phyloP scores from a whole-genome alignment of 2,888 invertebrate species.

The Merodon equestris region DNA sequence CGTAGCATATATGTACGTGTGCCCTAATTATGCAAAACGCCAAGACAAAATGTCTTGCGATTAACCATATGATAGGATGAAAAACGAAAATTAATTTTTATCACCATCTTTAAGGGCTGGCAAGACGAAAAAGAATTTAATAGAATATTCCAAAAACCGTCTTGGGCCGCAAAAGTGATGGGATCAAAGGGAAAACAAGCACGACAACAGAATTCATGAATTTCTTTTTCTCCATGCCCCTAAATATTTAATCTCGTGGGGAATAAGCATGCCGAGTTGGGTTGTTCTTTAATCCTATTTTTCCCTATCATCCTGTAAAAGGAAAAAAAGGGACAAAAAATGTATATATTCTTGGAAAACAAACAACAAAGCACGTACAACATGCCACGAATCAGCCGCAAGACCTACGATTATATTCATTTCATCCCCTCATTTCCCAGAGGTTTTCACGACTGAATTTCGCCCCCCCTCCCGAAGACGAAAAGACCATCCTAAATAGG shows the following conservation, averaged over 20 bases:
- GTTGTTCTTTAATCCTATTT: slow-evolving; percentile 48
- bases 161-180: background rate
- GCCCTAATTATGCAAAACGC: too few species aligned
- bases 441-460: slow-evolving; percentile 1
- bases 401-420: slow-evolving; percentile 40
- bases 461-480: too few species aligned
- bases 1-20: too few species aligned
- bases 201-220: slow-evolving; percentile 5
- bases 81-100: background rate
- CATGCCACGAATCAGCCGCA: slow-evolving; percentile 50
- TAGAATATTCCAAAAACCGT: background rate
- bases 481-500: too few species aligned
- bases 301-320: slow-evolving; percentile 26
- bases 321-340: background rate
- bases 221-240: background rate
- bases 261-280: slow-evolving; percentile 31
- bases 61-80: background rate
- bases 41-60: too few species aligned
- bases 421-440: slow-evolving; percentile 14
- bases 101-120: too few species aligned
- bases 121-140: too few species aligned
- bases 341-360: slow-evolving; percentile 8
- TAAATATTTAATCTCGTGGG: slow-evolving; percentile 48
- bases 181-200: background rate
- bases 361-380: slow-evolving; percentile 53